Evolutionary conservation across 2,113 vertebrate species (phyloP), one percentile per base, ranked within the genome.

Genomic region (Mesitornis unicolor): DNA sequence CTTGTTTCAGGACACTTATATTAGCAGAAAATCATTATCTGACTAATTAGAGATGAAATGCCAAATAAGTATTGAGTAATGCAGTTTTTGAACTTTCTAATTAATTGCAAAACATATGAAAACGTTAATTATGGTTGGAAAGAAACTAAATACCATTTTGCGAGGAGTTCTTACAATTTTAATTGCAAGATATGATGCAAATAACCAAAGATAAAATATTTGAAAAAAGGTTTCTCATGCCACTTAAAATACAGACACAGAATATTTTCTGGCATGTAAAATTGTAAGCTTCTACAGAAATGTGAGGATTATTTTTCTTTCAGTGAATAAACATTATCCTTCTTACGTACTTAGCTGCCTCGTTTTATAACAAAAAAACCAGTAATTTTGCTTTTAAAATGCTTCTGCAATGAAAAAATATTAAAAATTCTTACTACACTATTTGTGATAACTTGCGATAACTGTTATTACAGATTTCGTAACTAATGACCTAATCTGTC

Each of bases 51-150:
- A 96, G 84, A 94, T 82, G 86, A 96, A 96, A 87, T n/a, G 35
- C 81, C 87, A 90, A 78, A 43, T 90, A 56, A 80, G 25, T 89
- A 95, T 90, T 74, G 80, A 96, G 54, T 89, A 96, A 94, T 86
- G 51, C 48, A 83, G 26, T 96, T 92, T 97, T 97, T 87, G 94
- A 96, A 93, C 86, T 96, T 97, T 93, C 50, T 95, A 88, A 97
- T 97, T 97, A 97, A 97, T 96, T 94, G 80, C 67, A 95, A 95
- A 94, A 84, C 60, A 95, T 81, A 68, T 38, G 35, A 93, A 97
- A 97, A 90, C 48, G 29, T 96, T 96, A 95, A 95, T 97, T 98
- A 79, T 93, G 38, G 7, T 87, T 93, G 81, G 60, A 96, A 92
- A 36, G 81, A 89, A 95, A 68, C 47, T 96, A 89, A 64, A 50